Conservation (phyloP, 1,140 invertebrate genomes). For the Proctacanthus coquilletti region DNA sequence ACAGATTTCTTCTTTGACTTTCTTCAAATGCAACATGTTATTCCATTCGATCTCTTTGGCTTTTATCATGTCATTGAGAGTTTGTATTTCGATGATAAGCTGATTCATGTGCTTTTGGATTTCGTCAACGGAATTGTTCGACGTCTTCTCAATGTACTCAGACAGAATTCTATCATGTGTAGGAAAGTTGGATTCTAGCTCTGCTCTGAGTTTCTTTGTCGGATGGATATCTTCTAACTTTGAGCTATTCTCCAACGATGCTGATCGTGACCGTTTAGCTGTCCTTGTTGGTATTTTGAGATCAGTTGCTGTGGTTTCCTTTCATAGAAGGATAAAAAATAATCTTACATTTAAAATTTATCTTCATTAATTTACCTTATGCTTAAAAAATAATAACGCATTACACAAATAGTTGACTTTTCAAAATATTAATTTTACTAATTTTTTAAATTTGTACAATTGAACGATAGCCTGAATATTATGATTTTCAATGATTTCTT, state of each 20-base stretch:
- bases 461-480: no score
- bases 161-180: conserved; percentile 39
- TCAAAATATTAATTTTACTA: no score
- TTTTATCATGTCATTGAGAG: conserved; percentile 48
- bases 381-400: no score
- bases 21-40: conserved; percentile 56
- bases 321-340: no score
- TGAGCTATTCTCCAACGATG: neutral
- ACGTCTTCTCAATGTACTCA: conserved; percentile 40
- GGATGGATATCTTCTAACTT: conserved; percentile 16
- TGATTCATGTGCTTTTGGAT: conserved; percentile 40
- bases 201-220: conserved; percentile 34
- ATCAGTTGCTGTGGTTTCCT: neutral
- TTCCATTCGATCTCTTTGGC: conserved; percentile 75
- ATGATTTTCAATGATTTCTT: no score
- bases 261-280: neutral
- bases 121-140: conserved; percentile 38
- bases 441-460: no score
- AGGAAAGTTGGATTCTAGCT: conserved; percentile 36
- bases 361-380: neutral
- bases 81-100: conserved; percentile 42
- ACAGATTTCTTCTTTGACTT: conserved; percentile 64
- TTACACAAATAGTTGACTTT: no score
- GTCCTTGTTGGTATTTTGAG: neutral
- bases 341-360: no score